Base-by-base conservation (phyloP, 1,140 invertebrate genomes). In the Rhynchophorus ferrugineus region DNA sequence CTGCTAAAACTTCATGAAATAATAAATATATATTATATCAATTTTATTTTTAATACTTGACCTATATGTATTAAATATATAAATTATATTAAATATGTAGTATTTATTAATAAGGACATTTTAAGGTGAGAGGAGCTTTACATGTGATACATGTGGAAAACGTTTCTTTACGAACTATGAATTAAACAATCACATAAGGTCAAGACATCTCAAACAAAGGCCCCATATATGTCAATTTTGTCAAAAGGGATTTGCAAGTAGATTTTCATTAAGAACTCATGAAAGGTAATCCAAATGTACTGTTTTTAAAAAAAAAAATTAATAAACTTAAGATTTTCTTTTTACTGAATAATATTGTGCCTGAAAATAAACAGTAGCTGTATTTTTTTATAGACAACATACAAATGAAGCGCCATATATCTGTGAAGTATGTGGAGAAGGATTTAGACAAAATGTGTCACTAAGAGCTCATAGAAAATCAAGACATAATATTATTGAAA, bases 401-500 rank as follows among this genome's bases (percentile, higher is more conserved):
- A 63, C 61, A 11, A 54, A 58, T 24, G 60, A 60, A 46, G 53
- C 56, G 2, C 63, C 63, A 0, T 65, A 63, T 41, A 50, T 54
- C 13, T 65, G 63, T 47, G 54, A 57, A 11, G 39, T 59, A 22
- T 65, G 63, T 42, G 58, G 53, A 34, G 51, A 58, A 34, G 61
- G 63, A 22, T 65, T 63, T 46, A 38, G 61, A 17, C 59, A 65
- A 37, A 62, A 63, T 33, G 58, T 65, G 11, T 63, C 63, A 0
- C 37, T 63, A 16, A 42, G 56, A 22, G 56, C 60, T 7, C 63
- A 65, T 44, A 39, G 54, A 22, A 63, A 59, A 49, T 54, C 55
- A 3, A 59, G 59, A 33, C 63, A 65, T 49, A 63, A 60, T 34
- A 62, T 59, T 22, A 37, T 51, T 8, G 60, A 63, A 45, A 38